phyloP scores from a whole-genome alignment of 2,888 invertebrate species.

The Standfussiana lucernea region DNA sequence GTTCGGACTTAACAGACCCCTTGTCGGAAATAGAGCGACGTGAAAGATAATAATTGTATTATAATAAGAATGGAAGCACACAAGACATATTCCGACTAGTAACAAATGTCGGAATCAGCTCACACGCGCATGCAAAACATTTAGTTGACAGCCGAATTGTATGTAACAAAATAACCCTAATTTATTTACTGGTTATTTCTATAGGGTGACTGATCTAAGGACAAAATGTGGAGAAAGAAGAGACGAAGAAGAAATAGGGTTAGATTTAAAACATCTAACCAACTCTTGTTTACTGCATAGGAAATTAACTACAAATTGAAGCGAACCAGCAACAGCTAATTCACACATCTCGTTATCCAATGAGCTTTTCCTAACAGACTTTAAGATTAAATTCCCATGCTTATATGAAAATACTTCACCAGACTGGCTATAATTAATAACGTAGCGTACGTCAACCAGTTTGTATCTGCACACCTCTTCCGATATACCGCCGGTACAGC shows the following conservation, averaged over 20 bases:
- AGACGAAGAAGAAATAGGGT: neutral
- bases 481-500: constrained; percentile 72
- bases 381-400: constrained; percentile 73
- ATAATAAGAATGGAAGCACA: neutral
- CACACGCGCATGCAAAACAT: neutral
- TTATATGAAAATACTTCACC: constrained; percentile 74
- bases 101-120: neutral
- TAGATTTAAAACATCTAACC: neutral
- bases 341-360: constrained; percentile 49
- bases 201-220: neutral
- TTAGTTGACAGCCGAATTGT: neutral
- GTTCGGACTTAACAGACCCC: constrained; percentile 27
- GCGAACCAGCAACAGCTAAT: constrained; percentile 32
- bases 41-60: no score
- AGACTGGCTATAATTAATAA: constrained; percentile 76
- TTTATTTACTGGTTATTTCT: neutral
- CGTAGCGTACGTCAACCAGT: constrained; percentile 77
- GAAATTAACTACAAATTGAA: constrained; percentile 14
- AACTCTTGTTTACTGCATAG: neutral
- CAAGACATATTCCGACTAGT: neutral
- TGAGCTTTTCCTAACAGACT: constrained; percentile 51
- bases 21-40: constrained; percentile 28
- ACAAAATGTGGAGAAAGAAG: neutral
- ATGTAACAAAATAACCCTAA: neutral
- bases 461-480: constrained; percentile 77